These are phyloP conservation scores for Amphimallon solstitiale DNA, from an alignment of 2,888 invertebrate genomes.

Conservation along the genomic window DNA sequence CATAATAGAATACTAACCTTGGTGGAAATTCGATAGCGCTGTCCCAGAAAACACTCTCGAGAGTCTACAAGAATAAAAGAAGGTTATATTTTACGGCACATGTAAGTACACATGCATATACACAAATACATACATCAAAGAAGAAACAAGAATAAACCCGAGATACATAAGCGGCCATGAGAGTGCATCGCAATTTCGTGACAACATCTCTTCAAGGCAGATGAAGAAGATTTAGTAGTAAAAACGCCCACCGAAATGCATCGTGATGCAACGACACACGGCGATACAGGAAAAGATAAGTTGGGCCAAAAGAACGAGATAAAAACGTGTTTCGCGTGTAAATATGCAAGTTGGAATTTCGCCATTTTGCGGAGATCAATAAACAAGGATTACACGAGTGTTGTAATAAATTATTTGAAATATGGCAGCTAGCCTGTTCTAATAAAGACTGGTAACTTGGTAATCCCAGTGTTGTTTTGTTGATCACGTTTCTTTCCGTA, in stretches of 20 bases:
- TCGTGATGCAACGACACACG: slow-evolving; percentile 12
- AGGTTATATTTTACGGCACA: not conserved
- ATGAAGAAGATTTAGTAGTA: slow-evolving; percentile 14
- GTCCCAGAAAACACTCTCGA: slow-evolving; percentile 83
- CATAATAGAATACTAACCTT: slow-evolving; percentile 68
- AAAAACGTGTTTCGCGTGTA: not conserved
- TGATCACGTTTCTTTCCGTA: slow-evolving; percentile 15
- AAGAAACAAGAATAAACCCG: slow-evolving; percentile 10
- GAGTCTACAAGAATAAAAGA: slow-evolving; percentile 71
- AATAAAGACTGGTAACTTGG: slow-evolving; percentile 20
- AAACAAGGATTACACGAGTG: slow-evolving; percentile 27
- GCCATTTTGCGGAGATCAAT: slow-evolving; percentile 27
- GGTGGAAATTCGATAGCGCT: slow-evolving; percentile 82
- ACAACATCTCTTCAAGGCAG: slow-evolving; percentile 7
- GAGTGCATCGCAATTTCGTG: slow-evolving; percentile 8
- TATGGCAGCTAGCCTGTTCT: slow-evolving; percentile 17
- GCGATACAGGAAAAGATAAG: slow-evolving; percentile 17
- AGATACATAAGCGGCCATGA: slow-evolving; percentile 6
- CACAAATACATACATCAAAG: not conserved
- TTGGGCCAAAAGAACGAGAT: not conserved
- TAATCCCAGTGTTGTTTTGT: slow-evolving; percentile 33
- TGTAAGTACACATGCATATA: not conserved
- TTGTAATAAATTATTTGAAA: slow-evolving; percentile 29
- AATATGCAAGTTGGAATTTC: slow-evolving; percentile 16
- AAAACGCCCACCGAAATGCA: slow-evolving; percentile 19